Base-by-base conservation (phyloP, 2,113 vertebrate species). In the Lutjanus erythropterus region DNA sequence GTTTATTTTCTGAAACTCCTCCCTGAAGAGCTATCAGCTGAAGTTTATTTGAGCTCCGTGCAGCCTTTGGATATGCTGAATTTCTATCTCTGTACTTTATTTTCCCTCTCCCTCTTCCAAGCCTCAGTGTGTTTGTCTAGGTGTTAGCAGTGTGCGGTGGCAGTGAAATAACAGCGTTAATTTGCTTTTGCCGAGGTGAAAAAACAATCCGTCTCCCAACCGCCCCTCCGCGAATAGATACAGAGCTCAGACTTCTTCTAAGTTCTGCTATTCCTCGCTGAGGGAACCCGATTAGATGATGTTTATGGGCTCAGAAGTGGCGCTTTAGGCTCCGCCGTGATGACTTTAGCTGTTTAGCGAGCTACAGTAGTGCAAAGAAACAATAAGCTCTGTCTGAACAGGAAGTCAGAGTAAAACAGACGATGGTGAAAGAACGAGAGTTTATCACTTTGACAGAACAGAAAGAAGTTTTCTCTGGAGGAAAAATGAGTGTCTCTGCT, bases 261-360 rank as follows among this genome's bases (percentile, higher is more conserved):
- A 66, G 64, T 81, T 76, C 52, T 49, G 62, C 50, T 29, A 5
- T 78, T 81, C 18, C 56, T 62, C 25, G 25, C 47, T 6, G 61
- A 66, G 69, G 52, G 80, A 93, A 93, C 71, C 80, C 14, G 81
- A 92, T 95, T 91, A 93, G 68, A 47, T 69, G 62, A 61, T 83
- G 88, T 90, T 93, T 91, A 78, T 70, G 80, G 84, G 74, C 80
- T 84, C 18, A 12, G 81, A 60, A 72, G 81, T 21, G 50, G 16
- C 10, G 72, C 89, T 91, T 75, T 58, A 53, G 88, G 89, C 90
- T 78, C 60, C 12, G 29, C 42, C 3, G 5, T 78, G 78, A 89
- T 81, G 78, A 84, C 65, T 88, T 86, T 55, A 81, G 77, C 74
- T 44, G 81, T 83, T 87, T 90, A 86, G 82, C 29, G 62, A 71